Conservation (phyloP, 2,113 vertebrate genomes). For the Zingel zingel region DNA sequence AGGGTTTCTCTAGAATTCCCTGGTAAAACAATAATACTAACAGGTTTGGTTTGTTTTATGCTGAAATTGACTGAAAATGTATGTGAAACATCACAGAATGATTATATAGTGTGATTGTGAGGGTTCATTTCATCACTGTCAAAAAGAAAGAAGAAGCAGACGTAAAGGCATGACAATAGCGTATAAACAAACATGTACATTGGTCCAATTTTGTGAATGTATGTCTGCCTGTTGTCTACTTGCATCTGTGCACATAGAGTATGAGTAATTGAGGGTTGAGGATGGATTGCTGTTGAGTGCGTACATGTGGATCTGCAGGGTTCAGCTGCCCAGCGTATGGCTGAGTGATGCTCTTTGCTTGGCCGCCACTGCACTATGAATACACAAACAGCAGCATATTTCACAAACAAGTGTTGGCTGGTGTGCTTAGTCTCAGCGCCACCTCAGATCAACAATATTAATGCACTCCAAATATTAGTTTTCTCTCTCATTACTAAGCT, state of each 20-base stretch:
- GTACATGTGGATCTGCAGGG: constrained; percentile 39
- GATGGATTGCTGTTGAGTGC: constrained; percentile 54
- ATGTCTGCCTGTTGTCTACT: constrained; percentile 6
- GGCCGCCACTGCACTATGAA: constrained; percentile 32
- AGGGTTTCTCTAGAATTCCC: background rate
- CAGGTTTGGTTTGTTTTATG: background rate
- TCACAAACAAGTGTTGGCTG: constrained; percentile 59
- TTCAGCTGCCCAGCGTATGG: constrained; percentile 49
- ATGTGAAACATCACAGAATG: background rate
- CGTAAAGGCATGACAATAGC: background rate
- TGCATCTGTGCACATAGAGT: constrained; percentile 29
- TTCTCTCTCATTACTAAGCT: constrained; percentile 71
- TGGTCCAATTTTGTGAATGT: constrained; percentile 19
- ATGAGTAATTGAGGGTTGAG: constrained; percentile 45
- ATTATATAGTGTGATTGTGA: background rate
- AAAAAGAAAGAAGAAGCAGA: background rate
- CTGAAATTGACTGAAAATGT: background rate
- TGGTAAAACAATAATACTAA: background rate
- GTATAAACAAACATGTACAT: constrained; percentile 29
- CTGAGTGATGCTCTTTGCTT: constrained; percentile 62
- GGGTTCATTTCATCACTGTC: background rate
- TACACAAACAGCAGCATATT: constrained; percentile 65
- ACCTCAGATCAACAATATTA: constrained; percentile 76
- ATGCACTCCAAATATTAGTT: constrained; percentile 80
- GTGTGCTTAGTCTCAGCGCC: constrained; percentile 59